Base-by-base conservation (phyloP, 2,113 vertebrate genomes). In the Stegostoma tigrinum region DNA sequence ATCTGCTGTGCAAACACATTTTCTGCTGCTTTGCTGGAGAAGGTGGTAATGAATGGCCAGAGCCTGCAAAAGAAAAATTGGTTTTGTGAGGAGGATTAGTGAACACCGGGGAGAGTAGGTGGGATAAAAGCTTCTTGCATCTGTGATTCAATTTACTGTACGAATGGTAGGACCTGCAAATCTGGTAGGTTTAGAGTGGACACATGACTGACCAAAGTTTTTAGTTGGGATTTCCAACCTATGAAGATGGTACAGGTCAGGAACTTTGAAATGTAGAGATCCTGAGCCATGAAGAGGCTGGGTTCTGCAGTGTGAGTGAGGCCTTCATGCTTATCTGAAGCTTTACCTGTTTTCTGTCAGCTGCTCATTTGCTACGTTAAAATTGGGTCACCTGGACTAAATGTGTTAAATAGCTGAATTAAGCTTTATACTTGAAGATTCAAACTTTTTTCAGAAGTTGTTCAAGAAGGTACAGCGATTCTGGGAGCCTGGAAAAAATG, bases 391-490 rank as follows among this genome's bases (percentile, higher is more conserved):
- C 24, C 42, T 72, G 27, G 93, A 24, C 93, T 70, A 67, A 72
- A 72, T 48, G 42, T 95, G 42, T 72, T 72, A 52, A 45, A 72
- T 75, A 17, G 23, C 61, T 19, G 68, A 10, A 70, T 52, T 15
- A 95, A 72, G 94, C 94, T 45, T 67, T 70, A 42, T 70, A 72
- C 93, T 95, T 93, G 61, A 93, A 93, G 34, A 93, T 93, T 93
- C 55, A 21, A 91, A 91, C 61, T 3, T 67, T 64, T 93, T 38
- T 34, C 61, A n/a, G 66, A 93, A 67, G 64, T 67, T 38, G 34
- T 93, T 38, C 61, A n/a, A 66, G 17, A 38, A 93, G 87, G 89
- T 66, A 66, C 61, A 93, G 64, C 66, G 19, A 93, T 66, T 30
- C 55, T 21, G 38, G 61, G 34, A 66, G 12, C 6, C 34, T 93